These are phyloP conservation scores for Euproctis similis DNA, from an alignment of 2,888 invertebrate species.

Conservation along the genomic window DNA sequence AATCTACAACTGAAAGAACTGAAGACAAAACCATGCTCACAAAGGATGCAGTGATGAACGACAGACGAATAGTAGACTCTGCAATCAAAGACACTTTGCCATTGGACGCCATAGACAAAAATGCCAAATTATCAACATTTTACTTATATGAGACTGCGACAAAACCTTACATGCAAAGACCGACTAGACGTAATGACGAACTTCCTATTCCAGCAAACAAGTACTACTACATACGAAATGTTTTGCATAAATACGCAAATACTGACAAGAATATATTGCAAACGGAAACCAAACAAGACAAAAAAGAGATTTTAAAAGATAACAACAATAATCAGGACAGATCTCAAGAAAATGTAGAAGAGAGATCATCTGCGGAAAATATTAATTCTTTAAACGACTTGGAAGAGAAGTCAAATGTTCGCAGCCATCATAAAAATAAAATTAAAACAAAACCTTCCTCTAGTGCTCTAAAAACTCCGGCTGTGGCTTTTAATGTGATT, in stretches of 20 bases:
- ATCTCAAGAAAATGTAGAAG: slow-evolving; percentile 39
- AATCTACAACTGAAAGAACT: slow-evolving; percentile 7
- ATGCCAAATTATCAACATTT: slow-evolving; percentile 58
- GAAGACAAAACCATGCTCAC: slow-evolving; percentile 16
- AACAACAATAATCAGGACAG: slow-evolving; percentile 34
- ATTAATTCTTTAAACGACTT: slow-evolving; percentile 38
- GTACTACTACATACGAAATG: slow-evolving; percentile 63
- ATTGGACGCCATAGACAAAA: slow-evolving; percentile 30
- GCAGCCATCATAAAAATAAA: slow-evolving; percentile 20
- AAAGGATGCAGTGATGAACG: no score
- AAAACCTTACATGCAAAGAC: slow-evolving; percentile 54
- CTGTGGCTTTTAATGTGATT: slow-evolving; percentile 65
- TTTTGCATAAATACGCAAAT: slow-evolving; percentile 55
- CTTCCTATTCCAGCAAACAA: slow-evolving; percentile 34
- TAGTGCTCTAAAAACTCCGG: slow-evolving; percentile 53
- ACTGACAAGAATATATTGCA: slow-evolving; percentile 18
- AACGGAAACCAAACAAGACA: slow-evolving; percentile 17
- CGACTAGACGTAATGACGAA: slow-evolving; percentile 59
- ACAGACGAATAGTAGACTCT: slow-evolving; percentile 28
- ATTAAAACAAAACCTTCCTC: slow-evolving; percentile 36
- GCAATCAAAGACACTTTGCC: slow-evolving; percentile 59
- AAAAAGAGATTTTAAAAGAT: slow-evolving; percentile 28
- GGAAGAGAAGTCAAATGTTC: slow-evolving; percentile 25
- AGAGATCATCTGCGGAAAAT: slow-evolving; percentile 48
- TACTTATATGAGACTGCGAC: slow-evolving; percentile 59